phyloP scores from a whole-genome alignment of 37 sponge, comb jelly and placozoan genomes.

The Halichondria panicea region DNA sequence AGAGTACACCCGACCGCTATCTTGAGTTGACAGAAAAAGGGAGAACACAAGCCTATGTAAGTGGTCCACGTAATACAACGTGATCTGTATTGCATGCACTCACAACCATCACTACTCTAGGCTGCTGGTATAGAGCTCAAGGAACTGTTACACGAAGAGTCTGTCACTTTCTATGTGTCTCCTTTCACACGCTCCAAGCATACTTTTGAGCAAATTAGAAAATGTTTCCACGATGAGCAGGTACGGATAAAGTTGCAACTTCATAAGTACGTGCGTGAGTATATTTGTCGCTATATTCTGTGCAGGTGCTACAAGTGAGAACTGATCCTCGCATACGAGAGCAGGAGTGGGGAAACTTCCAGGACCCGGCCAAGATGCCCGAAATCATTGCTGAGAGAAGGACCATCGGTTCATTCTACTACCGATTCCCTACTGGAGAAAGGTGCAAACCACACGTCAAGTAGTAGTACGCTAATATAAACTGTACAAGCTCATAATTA shows the following conservation, averaged over 20 bases:
- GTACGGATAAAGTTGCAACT: too few species aligned
- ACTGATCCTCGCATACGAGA: slow-evolving; percentile 84
- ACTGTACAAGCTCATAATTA: too few species aligned
- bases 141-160: slow-evolving; percentile 58
- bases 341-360: slow-evolving; percentile 91
- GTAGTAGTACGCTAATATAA: too few species aligned
- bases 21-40: slow-evolving; percentile 64
- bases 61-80: too few species aligned
- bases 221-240: slow-evolving; percentile 72
- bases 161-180: slow-evolving; percentile 79
- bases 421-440: slow-evolving; percentile 85
- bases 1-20: slow-evolving; percentile 56
- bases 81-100: too few species aligned
- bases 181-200: slow-evolving; percentile 71
- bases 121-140: slow-evolving; percentile 64
- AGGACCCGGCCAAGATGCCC: slow-evolving; percentile 52
- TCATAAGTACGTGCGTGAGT: too few species aligned
- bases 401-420: slow-evolving; percentile 77
- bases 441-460: too few species aligned
- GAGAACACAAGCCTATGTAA: slow-evolving; percentile 64
- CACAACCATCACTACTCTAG: slow-evolving; percentile 15
- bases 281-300: background rate
- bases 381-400: slow-evolving; percentile 62
- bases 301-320: slow-evolving; percentile 57
- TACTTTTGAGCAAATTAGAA: slow-evolving; percentile 61